phyloP scores from a whole-genome alignment of 1,140 invertebrate genomes.

The Nautilus pompilius region DNA sequence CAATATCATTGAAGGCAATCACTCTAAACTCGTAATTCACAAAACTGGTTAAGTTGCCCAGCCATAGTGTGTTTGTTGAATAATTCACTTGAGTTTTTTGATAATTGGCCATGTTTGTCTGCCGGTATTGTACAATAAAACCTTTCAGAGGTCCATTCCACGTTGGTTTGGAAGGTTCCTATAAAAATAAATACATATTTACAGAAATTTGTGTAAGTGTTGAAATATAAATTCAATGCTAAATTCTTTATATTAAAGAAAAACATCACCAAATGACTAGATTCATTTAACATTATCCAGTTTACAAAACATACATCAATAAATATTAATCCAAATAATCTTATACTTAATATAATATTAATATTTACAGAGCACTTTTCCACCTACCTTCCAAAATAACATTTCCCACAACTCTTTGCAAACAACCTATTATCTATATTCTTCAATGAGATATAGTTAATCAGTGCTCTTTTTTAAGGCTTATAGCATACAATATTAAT shows the following conservation, averaged over 20 bases:
- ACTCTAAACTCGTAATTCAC: conserved; percentile 93
- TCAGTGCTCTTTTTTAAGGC: too few relatives aligned
- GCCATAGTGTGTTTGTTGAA: conserved; percentile 9
- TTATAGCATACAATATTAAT: too few relatives aligned
- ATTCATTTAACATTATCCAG: too few relatives aligned
- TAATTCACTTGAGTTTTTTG: conserved; percentile 26
- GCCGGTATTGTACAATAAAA: conserved; percentile 70
- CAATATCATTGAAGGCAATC: conserved; percentile 93
- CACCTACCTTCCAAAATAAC: too few relatives aligned
- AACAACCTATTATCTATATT: too few relatives aligned
- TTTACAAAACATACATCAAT: too few relatives aligned
- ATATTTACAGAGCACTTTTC: too few relatives aligned
- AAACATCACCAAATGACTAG: too few relatives aligned
- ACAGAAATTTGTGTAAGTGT: neutral
- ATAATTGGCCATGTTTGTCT: conserved; percentile 35
- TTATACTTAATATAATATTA: too few relatives aligned
- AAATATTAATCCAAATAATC: too few relatives aligned
- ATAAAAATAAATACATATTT: conserved; percentile 1
- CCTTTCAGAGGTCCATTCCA: conserved; percentile 90
- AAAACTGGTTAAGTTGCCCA: conserved; percentile 31
- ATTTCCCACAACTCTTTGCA: too few relatives aligned
- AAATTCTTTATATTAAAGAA: neutral
- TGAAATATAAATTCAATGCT: neutral
- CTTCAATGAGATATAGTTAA: too few relatives aligned
- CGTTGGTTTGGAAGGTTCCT: conserved; percentile 69